Evolutionary conservation across 2,888 invertebrate species (phyloP).

Genomic region (Cephus runcator): DNA sequence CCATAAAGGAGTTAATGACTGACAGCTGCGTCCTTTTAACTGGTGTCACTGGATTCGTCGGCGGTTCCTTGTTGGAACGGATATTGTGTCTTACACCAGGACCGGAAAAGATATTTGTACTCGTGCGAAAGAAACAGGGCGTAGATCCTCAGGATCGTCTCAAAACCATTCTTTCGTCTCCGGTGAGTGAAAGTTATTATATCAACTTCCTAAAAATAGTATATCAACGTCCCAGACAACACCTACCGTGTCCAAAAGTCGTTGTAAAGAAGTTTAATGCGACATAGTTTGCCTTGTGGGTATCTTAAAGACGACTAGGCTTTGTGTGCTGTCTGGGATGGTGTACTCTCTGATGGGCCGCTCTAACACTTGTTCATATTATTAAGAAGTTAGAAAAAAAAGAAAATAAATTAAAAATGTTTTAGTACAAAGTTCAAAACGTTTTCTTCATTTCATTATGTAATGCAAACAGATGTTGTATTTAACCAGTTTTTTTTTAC

Average conservation of each 20-base stretch:
- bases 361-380: too few species aligned
- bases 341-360: too few species aligned
- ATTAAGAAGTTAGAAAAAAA: too few species aligned
- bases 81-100: constrained; percentile 37
- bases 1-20: constrained; percentile 23
- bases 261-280: too few species aligned
- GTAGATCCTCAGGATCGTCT: constrained; percentile 33
- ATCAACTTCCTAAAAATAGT: too few species aligned
- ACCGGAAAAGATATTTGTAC: constrained; percentile 35
- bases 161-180: constrained; percentile 32
- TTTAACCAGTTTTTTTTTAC: too few species aligned
- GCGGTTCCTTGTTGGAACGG: constrained; percentile 38
- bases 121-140: constrained; percentile 34
- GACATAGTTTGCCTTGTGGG: too few species aligned
- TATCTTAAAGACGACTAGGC: too few species aligned
- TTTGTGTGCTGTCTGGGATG: too few species aligned
- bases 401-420: not conserved
- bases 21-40: constrained; percentile 34
- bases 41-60: constrained; percentile 45
- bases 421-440: not conserved
- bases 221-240: not conserved
- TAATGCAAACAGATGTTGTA: too few species aligned
- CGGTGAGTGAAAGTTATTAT: constrained; percentile 29
- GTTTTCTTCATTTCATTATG: not conserved
- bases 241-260: too few species aligned